Evolutionary conservation across 2,888 invertebrate species (phyloP), one percentile per base, ranked within the genome.

Genomic region (Nomada fucata): DNA sequence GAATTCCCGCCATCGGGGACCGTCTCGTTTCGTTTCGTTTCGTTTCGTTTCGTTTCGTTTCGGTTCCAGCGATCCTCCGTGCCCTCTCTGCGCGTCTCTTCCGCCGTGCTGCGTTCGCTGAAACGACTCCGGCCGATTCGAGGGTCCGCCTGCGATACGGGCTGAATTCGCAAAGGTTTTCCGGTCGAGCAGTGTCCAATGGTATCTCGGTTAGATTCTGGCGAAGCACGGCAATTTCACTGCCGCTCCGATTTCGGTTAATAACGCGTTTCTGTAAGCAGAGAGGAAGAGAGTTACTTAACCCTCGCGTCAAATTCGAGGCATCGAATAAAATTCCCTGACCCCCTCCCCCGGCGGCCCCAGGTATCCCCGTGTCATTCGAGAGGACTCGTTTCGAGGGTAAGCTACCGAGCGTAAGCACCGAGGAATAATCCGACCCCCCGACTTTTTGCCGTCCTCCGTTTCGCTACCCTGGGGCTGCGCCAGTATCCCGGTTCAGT

Each of bases 361-460:
- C 36, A 20, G 57, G 9, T 10, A 9, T 52, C 61, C 53, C 29
- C 1, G 57, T 29, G n/a, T 65, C 74, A 59, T 65, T 23, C 52
- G 52, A 20, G 44, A 18, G 36, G 18, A 36, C 44, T 36, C 79
- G 79, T 79, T 76, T 59, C 44, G 68, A 2, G 42, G 63, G 29
- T 26, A 53, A 76, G 67, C 67, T 68, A 80, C 57, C 82, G 59
- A 55, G 52, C 57, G 83, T 82, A 83, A 83, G 83, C 74, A 78
- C 82, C 76, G 65, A 59, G 72, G 71, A 80, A 76, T 85, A 86
- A 87, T 89, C 82, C 83, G 82, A 79, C 77, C 74, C 72, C 47
- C 57, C 55, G 80, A 82, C 73, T 82, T 85, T 82, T 83, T 78
- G 60, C 72, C 77, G 23, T 70, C 44, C 53, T 52, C 53, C 71